Conservation (phyloP, 2,113 vertebrate genomes). For the Hypomesus transpacificus region DNA sequence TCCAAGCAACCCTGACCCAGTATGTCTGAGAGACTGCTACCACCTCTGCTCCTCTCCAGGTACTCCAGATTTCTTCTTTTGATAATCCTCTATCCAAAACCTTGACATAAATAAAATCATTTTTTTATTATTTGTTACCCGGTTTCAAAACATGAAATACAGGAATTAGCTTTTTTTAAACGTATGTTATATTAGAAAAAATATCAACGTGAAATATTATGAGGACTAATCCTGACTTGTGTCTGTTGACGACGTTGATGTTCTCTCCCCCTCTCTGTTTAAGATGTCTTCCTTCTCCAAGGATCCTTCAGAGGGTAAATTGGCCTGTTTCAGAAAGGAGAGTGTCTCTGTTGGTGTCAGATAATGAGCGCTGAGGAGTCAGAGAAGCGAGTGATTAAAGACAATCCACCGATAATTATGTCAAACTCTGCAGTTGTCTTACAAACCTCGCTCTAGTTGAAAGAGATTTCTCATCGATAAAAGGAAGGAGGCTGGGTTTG, state of each 20-base stretch:
- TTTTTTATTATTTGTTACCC: neutral
- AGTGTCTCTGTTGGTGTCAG: conserved; percentile 71
- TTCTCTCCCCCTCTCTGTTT: conserved; percentile 41
- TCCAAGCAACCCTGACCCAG: too few relatives aligned
- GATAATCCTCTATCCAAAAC: conserved; percentile 27
- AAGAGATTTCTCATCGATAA: conserved; percentile 70
- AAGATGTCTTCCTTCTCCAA: conserved; percentile 44
- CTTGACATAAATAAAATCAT: conserved; percentile 12
- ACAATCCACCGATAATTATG: conserved; percentile 72
- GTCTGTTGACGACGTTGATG: conserved; percentile 1
- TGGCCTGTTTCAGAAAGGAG: conserved; percentile 65
- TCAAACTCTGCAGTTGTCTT: conserved; percentile 69
- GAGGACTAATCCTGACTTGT: too few relatives aligned
- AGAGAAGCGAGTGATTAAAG: conserved; percentile 74
- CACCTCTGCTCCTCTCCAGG: conserved; percentile 5
- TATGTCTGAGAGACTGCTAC: too few relatives aligned
- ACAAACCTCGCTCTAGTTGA: conserved; percentile 68
- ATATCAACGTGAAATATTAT: neutral
- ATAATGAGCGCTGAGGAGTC: conserved; percentile 71
- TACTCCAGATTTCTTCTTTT: conserved; percentile 24
- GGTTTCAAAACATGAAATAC: neutral
- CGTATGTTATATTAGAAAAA: neutral
- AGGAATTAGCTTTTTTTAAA: neutral
- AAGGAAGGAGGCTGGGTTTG: conserved; percentile 48
- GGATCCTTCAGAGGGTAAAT: conserved; percentile 65